These are phyloP conservation scores for Neotoxoptera formosana DNA, from an alignment of 1,140 invertebrate genomes.

Conservation along the genomic window DNA sequence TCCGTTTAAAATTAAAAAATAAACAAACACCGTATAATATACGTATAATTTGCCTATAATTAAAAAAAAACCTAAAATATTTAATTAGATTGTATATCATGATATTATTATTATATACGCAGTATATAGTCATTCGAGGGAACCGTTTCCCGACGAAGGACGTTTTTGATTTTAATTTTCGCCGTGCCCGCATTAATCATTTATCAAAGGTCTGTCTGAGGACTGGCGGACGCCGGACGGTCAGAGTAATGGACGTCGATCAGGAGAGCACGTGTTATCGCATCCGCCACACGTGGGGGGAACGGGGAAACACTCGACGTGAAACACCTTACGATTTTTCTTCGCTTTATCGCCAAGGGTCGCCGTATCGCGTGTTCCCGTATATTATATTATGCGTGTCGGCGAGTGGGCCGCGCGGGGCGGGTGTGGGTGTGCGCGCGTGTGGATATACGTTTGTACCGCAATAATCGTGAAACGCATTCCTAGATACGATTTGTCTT, in stretches of 20 bases:
- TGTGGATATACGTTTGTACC: not conserved
- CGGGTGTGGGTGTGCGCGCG: not conserved
- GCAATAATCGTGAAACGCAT: conserved; percentile 23
- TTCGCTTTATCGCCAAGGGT: not conserved
- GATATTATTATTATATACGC: not conserved
- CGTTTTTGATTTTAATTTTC: conserved; percentile 12
- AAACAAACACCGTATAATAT: no score
- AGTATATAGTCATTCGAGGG: not conserved
- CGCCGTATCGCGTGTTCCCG: not conserved
- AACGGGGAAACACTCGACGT: conserved; percentile 15
- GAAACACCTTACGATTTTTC: conserved; percentile 45
- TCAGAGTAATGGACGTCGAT: conserved; percentile 49
- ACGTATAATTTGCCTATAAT: no score
- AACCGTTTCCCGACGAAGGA: not conserved
- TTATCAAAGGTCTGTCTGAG: conserved; percentile 8
- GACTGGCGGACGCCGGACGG: no score
- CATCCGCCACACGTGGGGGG: not conserved
- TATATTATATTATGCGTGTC: not conserved
- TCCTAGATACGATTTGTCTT: conserved; percentile 46
- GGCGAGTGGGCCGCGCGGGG: not conserved
- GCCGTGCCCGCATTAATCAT: not conserved
- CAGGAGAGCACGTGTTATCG: conserved; percentile 36
- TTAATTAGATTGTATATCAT: not conserved
- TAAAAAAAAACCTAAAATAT: not conserved
- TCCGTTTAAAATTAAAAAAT: no score